Evolutionary conservation across 1,140 invertebrate species (phyloP), one percentile per base, ranked within the genome.

Genomic region (Papilio machaon): DNA sequence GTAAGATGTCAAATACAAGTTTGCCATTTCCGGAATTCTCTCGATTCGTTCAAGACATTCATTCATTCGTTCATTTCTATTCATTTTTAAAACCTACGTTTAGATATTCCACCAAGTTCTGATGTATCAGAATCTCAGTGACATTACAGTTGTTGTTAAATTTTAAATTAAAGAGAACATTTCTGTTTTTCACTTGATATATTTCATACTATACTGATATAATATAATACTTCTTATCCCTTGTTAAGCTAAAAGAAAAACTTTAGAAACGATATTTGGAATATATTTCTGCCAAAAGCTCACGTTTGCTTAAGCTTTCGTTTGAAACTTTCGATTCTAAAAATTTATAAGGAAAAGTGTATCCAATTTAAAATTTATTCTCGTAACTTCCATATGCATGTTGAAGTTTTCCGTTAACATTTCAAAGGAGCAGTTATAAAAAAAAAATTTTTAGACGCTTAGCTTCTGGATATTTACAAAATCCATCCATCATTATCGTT

Each of bases 201-300:
- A 58, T 64, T 11, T 64, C 60, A 30, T 30, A 64, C 60, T 23
- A n/a, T n/a, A n/a, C n/a, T n/a, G n/a, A n/a, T n/a, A n/a, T n/a
- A n/a, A n/a, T n/a, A n/a, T n/a, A 30, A 2, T 64, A 64, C 17
- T 17, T 49, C 5, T 49, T 49, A 13, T 49, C 10, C 54, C 54
- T 58, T 58, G 54, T 58, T 58, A 17, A 58, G n/a, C 54, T 6
- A n/a, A 58, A 15, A n/a, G 54, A n/a, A 58, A n/a, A 58, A 58
- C 54, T 58, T 58, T 17, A 58, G 54, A 58, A 58, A 58, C n/a
- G 54, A 58, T n/a, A 58, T 58, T 58, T 58, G 54, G n/a, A 58
- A 58, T 58, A 11, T 58, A 58, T 58, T 58, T n/a, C 54, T 58
- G 54, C 11, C 15, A 19, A 64, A 52, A 30, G 23, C 10, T 64